phyloP scores from a whole-genome alignment of 1,140 invertebrate species.

The Elysia chlorotica region DNA sequence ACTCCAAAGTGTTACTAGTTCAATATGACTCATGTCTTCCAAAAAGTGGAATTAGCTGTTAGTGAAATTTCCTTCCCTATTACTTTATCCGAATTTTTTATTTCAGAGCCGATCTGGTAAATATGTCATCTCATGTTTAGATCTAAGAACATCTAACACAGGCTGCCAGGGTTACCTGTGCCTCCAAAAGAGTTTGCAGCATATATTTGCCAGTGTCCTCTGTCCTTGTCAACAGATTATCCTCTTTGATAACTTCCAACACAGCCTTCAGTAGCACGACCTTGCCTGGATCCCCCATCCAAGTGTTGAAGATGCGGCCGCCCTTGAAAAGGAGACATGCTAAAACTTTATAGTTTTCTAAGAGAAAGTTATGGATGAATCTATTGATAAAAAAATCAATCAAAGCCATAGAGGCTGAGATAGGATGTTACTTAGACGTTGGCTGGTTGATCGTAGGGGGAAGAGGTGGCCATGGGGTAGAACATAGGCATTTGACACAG shows the following conservation, averaged over 20 bases:
- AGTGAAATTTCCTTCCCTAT: no score
- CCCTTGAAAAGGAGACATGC: conserved; percentile 78
- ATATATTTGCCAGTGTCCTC: conserved; percentile 78
- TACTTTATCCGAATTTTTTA: no score
- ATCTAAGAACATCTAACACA: neutral
- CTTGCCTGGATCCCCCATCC: conserved; percentile 98
- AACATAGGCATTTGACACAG: no score
- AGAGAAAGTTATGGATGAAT: no score
- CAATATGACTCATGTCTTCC: neutral
- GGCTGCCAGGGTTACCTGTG: conserved; percentile 44
- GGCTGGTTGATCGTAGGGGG: no score
- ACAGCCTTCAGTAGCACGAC: conserved; percentile 85
- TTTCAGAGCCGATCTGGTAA: no score
- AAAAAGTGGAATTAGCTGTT: no score
- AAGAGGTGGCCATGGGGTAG: no score
- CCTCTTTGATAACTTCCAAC: conserved; percentile 81
- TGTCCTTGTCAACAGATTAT: conserved; percentile 82
- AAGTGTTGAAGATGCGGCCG: conserved; percentile 97
- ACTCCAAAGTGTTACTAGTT: neutral
- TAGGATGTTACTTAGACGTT: no score
- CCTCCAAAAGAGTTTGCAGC: conserved; percentile 72
- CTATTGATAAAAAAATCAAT: no score
- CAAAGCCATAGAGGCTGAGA: no score
- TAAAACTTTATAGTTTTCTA: no score
- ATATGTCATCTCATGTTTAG: neutral